Conservation (phyloP, 2,888 invertebrate genomes). For the Gerris lacustris region DNA sequence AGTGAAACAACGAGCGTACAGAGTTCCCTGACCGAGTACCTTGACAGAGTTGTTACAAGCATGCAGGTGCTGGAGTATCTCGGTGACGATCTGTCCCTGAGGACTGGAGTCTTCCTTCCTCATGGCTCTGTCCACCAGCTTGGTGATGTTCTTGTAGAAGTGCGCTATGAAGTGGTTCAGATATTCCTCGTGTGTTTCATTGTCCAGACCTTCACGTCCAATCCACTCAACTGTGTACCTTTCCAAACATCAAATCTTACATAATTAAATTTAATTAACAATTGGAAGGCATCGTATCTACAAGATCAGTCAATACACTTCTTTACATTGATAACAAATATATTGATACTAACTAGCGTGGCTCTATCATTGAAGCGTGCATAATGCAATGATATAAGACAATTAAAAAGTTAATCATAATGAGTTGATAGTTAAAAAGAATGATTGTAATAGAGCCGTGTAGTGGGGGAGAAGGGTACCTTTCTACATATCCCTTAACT, state of each 20-base stretch:
- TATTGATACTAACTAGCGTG: too few relatives aligned
- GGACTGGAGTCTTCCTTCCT: slow-evolving; percentile 88
- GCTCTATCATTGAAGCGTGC: too few relatives aligned
- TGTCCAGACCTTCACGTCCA: slow-evolving; percentile 83
- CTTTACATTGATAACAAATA: not conserved
- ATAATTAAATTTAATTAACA: slow-evolving; percentile 6
- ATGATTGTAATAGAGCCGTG: too few relatives aligned
- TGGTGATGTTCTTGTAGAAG: slow-evolving; percentile 84
- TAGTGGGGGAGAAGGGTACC: too few relatives aligned
- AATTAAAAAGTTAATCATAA: too few relatives aligned
- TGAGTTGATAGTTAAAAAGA: too few relatives aligned
- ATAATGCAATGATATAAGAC: too few relatives aligned
- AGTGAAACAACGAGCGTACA: too few relatives aligned
- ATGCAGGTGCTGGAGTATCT: slow-evolving; percentile 87
- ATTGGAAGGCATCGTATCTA: not conserved
- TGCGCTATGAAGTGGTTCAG: slow-evolving; percentile 86
- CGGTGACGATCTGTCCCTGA: slow-evolving; percentile 85
- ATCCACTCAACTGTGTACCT: slow-evolving; percentile 96
- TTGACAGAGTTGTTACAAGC: slow-evolving; percentile 85
- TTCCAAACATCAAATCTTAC: slow-evolving; percentile 6
- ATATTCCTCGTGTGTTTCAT: slow-evolving; percentile 86
- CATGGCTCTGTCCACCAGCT: slow-evolving; percentile 88
- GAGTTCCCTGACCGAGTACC: too few relatives aligned
- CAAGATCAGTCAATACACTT: not conserved
- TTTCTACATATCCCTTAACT: too few relatives aligned